These are phyloP conservation scores for Dexiosoma caninum DNA, from an alignment of 2,888 invertebrate genomes.

Conservation along the genomic window DNA sequence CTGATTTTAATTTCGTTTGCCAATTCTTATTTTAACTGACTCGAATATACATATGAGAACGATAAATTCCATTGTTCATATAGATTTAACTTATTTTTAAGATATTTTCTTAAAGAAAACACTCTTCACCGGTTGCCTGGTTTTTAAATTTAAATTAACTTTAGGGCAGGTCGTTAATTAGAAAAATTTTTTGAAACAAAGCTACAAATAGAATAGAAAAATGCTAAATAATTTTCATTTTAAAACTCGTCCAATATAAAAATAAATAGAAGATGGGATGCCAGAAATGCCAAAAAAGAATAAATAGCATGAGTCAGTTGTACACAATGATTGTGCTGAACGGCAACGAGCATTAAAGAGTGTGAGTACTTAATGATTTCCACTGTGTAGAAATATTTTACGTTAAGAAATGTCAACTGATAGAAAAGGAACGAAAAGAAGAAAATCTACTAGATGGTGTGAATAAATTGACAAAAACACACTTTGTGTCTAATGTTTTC, in stretches of 20 bases:
- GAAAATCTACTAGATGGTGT: constrained; percentile 47
- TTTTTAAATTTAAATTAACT: constrained; percentile 18
- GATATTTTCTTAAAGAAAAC: neutral
- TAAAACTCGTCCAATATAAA: constrained; percentile 6
- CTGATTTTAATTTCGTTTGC: no score
- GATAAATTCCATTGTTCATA: neutral
- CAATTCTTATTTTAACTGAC: no score
- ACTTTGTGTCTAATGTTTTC: constrained; percentile 25
- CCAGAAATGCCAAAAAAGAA: constrained; percentile 44
- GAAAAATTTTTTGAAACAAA: neutral
- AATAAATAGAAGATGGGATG: constrained; percentile 38
- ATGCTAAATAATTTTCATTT: neutral
- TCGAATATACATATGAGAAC: no score
- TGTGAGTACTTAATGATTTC: constrained; percentile 26
- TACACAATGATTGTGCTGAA: constrained; percentile 5
- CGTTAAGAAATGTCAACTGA: neutral
- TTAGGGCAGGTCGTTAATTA: constrained; percentile 55
- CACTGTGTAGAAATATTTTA: constrained; percentile 5
- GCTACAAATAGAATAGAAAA: constrained; percentile 1
- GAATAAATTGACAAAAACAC: constrained; percentile 50
- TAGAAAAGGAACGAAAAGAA: neutral
- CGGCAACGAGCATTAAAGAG: neutral
- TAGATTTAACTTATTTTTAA: neutral
- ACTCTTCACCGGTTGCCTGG: neutral
- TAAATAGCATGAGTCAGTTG: constrained; percentile 43